Evolutionary conservation across 2,113 vertebrate species (phyloP).

Genomic region (Cyprinodon variegatus): DNA sequence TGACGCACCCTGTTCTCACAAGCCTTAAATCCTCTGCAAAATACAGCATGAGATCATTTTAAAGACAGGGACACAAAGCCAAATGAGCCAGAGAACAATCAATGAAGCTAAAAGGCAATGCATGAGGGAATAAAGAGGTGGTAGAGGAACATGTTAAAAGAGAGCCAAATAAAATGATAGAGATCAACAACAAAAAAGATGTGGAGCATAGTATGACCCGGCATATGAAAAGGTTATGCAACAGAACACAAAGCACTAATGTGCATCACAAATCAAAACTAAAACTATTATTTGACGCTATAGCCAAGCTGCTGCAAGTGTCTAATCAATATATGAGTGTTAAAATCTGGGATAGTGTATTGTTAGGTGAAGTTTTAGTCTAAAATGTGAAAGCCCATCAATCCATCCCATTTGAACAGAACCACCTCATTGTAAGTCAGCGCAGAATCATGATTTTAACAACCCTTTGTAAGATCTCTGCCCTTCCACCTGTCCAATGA

Average conservation of each 20-base stretch:
- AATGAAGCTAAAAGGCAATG: slow-evolving; percentile 73
- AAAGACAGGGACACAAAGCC: slow-evolving; percentile 76
- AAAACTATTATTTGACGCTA: slow-evolving; percentile 37
- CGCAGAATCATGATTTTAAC: slow-evolving; percentile 37
- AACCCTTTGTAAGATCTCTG: slow-evolving; percentile 56
- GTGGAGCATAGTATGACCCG: slow-evolving; percentile 20
- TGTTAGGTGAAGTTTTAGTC: not conserved
- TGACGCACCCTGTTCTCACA: slow-evolving; percentile 1
- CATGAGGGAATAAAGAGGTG: slow-evolving; percentile 51
- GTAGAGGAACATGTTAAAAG: not conserved
- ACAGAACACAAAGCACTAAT: slow-evolving; percentile 38
- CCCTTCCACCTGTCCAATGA: slow-evolving; percentile 63
- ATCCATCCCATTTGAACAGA: slow-evolving; percentile 38
- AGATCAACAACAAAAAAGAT: slow-evolving; percentile 12
- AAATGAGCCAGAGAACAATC: slow-evolving; percentile 81
- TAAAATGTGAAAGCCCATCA: not conserved
- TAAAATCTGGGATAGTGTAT: slow-evolving; percentile 4
- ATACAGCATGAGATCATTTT: slow-evolving; percentile 77
- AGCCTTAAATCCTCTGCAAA: slow-evolving; percentile 39
- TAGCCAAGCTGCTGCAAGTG: not conserved
- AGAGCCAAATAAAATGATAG: slow-evolving; percentile 25
- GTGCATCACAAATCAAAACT: slow-evolving; percentile 17
- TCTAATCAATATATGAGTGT: not conserved
- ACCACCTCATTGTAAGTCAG: slow-evolving; percentile 54
- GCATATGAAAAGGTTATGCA: slow-evolving; percentile 39